Evolutionary conservation across 1,140 invertebrate species (phyloP), one percentile per base, ranked within the genome.

Genomic region (Triops cancriformis): DNA sequence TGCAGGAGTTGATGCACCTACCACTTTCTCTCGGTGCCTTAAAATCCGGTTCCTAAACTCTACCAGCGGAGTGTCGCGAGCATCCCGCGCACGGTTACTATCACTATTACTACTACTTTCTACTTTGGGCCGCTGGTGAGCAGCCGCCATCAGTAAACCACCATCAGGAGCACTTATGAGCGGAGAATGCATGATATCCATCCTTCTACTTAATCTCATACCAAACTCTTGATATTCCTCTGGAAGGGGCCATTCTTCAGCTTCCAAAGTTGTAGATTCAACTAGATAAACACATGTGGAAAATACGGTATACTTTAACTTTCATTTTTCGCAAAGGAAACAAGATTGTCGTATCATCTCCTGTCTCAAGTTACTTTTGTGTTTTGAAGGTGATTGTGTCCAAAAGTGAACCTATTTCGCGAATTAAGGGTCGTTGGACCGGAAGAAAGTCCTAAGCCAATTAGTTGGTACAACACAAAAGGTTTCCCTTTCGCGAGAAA

Each of bases 11-110:
- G 23, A 5, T 5, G 23, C 18, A 23, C 18, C 14, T 6, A 14
- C 51, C 51, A 64, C 51, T 64, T 64, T 64, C 51, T 64, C 51
- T 64, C 51, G 51, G 51, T 64, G 14, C n/a, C 51, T 64, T 23
- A 64, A 23, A 64, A 64, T 64, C 51, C 51, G 51, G 51, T 64
- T 64, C n/a, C 51, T 64, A 9, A 64, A 64, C 51, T 64, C 51
- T 64, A 14, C n/a, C n/a, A 64, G 14, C n/a, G 51, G 51, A 6
- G 51, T 64, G 51, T 64, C 23, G 14, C 51, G 51, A 64, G 51
- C 51, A 64, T 18, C 51, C 23, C 51, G 14, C 51, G 23, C 51
- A 64, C 10, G 51, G 31, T 37, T 37, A 37, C 31, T 7, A 37
- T 37, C 31, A 37, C 31, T 37, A 37, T 7, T 37, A 37, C 31